Base-by-base conservation (phyloP, 2,888 invertebrate species). In the Diarsia brunnea region DNA sequence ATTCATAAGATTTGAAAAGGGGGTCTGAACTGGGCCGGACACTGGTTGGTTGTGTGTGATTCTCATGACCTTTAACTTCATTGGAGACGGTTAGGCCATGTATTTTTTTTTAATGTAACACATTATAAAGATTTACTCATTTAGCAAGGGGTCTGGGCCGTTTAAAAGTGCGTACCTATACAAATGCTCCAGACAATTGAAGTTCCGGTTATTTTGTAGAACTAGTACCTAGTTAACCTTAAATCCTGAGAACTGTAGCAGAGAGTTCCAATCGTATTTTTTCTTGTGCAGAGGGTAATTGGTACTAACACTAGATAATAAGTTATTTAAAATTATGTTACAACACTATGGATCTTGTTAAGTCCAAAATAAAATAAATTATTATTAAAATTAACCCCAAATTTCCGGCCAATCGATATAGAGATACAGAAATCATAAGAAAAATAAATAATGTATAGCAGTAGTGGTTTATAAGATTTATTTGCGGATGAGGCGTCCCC, bases 401-500 rank as follows among this genome's bases (percentile, higher is more conserved):
- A 70, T 16, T 58, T 31, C n/a, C 10, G 8, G 75, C 79, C 80
- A 84, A 82, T 82, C 81, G 63, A 87, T 73, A 79, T 27, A 77
- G 61, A 73, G 68, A 77, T 58, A 60, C 14, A 89, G 68, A 88
- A 80, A 87, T 76, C 82, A 85, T 88, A 89, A 86, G 85, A 91
- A 89, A 89, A 88, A 88, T 90, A 92, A 92, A 91, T 90, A 88
- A 91, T 91, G 90, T 85, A 87, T 84, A 85, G 85, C 85, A 89
- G 87, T 86, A 87, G 87, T 84, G 85, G 90, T 89, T 92, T 89
- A 88, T 87, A 81, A 90, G 92, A 94, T 94, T 92, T 93, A 92
- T 93, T 90, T 89, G 84, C 88, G 78, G 83, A 84, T 67, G 80
- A 64, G 73, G 79, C 92, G 95, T 80, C 95, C 95, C 95, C 95